Conservation (phyloP, 2,113 vertebrate species). For the Sus scrofa region T2T-Sscrofa CM000819.6:63090501-63091000, state of each 20-base stretch:
- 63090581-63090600: background rate
- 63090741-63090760: background rate
- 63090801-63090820: background rate
- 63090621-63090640: background rate
- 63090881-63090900: background rate
- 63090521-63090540: background rate
- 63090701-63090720: background rate
- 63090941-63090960: background rate
- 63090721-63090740: background rate
- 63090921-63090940: constrained; percentile 20
- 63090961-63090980: background rate
- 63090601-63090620: background rate
- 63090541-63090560: background rate
- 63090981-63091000: background rate
- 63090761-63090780: background rate
- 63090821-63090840: background rate
- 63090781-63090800: background rate
- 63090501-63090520: background rate
- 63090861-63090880: background rate
- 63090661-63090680: constrained; percentile 2
- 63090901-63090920: background rate
- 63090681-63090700: background rate
- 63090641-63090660: background rate
- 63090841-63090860: background rate
- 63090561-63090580: background rate